phyloP scores from a whole-genome alignment of 1,140 invertebrate species.

The Cotesia chilonis region DNA sequence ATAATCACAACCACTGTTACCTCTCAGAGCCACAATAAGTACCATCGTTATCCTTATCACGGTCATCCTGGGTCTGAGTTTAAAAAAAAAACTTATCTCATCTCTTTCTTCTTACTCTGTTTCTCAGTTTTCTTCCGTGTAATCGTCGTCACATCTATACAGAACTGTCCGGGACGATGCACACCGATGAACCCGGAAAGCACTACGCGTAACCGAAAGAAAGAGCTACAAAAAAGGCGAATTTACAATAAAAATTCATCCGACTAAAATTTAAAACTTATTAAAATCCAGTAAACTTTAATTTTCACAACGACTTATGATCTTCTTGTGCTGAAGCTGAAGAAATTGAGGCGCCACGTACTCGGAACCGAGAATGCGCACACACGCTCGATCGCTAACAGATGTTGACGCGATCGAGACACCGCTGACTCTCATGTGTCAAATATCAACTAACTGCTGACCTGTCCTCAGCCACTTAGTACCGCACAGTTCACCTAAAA shows the following conservation, averaged over 20 bases:
- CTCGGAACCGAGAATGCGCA: slow-evolving; percentile 9
- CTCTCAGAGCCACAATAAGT: slow-evolving; percentile 5
- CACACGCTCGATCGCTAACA: slow-evolving; percentile 38
- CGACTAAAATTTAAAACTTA: background rate
- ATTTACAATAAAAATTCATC: too few relatives aligned
- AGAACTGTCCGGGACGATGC: slow-evolving; percentile 28
- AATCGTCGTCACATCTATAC: slow-evolving; percentile 31
- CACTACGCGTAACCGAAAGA: slow-evolving; percentile 33
- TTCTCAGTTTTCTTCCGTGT: too few relatives aligned
- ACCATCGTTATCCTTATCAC: slow-evolving; percentile 26
- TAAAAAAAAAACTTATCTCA: too few relatives aligned
- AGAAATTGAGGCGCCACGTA: slow-evolving; percentile 39
- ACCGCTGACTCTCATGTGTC: background rate
- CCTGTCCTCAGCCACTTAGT: too few relatives aligned
- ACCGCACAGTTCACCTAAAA: background rate
- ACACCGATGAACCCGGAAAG: slow-evolving; percentile 35
- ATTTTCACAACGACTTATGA: slow-evolving; percentile 17
- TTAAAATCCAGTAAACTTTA: background rate
- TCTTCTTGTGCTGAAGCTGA: slow-evolving; percentile 7
- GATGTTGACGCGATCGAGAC: slow-evolving; percentile 36
- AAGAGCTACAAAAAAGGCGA: background rate
- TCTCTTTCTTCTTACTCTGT: too few relatives aligned
- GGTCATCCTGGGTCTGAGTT: too few relatives aligned
- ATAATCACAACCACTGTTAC: slow-evolving; percentile 16
- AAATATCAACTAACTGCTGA: slow-evolving; percentile 2